Conservation (phyloP, 2,113 vertebrate species). For the Vombatus ursinus region DNA sequence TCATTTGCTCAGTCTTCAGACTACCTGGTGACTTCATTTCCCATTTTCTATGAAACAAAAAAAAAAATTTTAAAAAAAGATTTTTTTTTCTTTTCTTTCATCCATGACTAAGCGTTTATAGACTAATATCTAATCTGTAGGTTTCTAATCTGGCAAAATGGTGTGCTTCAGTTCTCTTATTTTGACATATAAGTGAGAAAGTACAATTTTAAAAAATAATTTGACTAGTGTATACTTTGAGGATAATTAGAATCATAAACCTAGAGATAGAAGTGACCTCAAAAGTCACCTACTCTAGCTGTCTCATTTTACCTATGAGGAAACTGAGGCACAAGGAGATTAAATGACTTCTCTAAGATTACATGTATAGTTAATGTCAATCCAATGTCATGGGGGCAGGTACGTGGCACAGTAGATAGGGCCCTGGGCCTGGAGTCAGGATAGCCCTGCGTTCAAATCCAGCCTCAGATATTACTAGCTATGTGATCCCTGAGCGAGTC, state of each 20-base stretch:
- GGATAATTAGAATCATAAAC: not conserved
- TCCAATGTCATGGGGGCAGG: not conserved
- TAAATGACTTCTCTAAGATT: not conserved
- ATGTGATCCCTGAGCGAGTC: not conserved
- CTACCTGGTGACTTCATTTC: not conserved
- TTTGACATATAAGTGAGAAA: slow-evolving; percentile 25
- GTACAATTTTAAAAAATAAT: not conserved
- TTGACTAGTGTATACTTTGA: not conserved
- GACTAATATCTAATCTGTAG: not conserved
- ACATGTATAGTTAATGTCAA: not conserved
- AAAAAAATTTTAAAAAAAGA: not conserved
- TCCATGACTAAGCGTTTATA: not conserved
- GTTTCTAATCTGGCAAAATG: not conserved
- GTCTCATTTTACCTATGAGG: not conserved
- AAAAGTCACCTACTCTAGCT: not conserved
- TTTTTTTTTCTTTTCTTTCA: slow-evolving; percentile 19
- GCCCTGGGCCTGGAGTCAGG: not conserved
- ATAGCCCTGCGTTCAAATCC: not conserved
- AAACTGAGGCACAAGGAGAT: not conserved
- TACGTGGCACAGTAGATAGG: not conserved
- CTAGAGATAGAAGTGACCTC: not conserved
- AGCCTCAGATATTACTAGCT: not conserved
- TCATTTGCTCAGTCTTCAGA: not conserved
- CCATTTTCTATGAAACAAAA: not conserved
- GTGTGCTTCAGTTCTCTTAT: slow-evolving; percentile 3